Evolutionary conservation across 2,888 invertebrate species (phyloP), one percentile per base, ranked within the genome.

Genomic region (Resseliella maxima): DNA sequence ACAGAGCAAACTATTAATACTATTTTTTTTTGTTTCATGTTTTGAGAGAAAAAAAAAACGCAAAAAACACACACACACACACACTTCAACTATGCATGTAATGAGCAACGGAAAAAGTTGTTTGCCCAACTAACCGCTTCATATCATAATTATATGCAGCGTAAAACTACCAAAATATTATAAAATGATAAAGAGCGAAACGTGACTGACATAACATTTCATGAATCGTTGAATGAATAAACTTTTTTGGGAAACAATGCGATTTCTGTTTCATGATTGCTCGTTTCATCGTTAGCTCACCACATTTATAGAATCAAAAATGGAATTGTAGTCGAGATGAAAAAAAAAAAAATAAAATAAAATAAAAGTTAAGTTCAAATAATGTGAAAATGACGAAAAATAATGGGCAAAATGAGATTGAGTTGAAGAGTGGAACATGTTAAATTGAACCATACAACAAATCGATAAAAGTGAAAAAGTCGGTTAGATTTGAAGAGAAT

Each of bases 121-220:
- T 72, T 72, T 72, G 72, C 21, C 12, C 21, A 72, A 72, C 72
- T 5, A 27, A 31, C 31, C 12, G 15, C 72, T 31, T 72, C 31
- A 72, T 72, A 59, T 72, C n/a, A 72, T 72, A 72, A 72, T 72
- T 72, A 72, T 31, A 72, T 35, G 12, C 59, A 59, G 35, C 5
- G 24, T 24, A n/a, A 24, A 59, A 59, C 2, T 59, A 50, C 18
- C 15, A 3, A 59, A 59, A 5, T 24, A 27, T 27, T 5, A 59
- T 27, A 59, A 24, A 24, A 72, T 72, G 72, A 72, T 72, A 72
- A 72, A 31, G 59, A 35, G 31, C 72, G 31, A 72, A 72, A 72
- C 72, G 72, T 72, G 72, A 72, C 72, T 72, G 72, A 72, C 59
- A 59, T 59, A n/a, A 6, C 31, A 31, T 72, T 59, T 72, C 72